A percentile compares a stretch with the other conserved stretches of the same genome.
Conservation (phyloP, 2,888 invertebrate species). For the Troides oblongomaculatus region DNA sequence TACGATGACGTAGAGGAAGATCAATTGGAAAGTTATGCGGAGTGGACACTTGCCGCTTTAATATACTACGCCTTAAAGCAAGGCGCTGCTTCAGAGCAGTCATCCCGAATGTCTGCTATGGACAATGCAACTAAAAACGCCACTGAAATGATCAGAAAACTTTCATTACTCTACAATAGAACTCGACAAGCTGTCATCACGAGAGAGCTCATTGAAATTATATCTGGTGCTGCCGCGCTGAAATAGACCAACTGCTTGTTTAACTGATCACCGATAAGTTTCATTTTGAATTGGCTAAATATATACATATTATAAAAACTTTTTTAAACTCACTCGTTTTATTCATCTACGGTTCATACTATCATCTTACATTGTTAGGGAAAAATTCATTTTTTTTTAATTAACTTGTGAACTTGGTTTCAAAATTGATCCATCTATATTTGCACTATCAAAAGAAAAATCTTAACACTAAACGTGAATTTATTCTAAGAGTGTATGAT, state of each 20-base stretch:
- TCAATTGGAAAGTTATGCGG: constrained; percentile 84
- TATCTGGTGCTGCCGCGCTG: constrained; percentile 91
- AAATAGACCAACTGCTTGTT: constrained; percentile 46
- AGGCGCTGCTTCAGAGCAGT: constrained; percentile 87
- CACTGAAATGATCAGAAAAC: constrained; percentile 88
- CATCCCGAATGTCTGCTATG: constrained; percentile 91
- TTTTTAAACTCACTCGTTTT: neutral
- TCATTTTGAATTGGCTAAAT: neutral
- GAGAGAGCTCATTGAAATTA: constrained; percentile 93
- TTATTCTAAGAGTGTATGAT: no score
- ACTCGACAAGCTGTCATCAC: constrained; percentile 93
- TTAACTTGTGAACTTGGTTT: no score
- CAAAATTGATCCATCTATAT: no score
- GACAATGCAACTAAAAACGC: constrained; percentile 91
- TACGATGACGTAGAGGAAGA: constrained; percentile 87
- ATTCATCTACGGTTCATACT: neutral
- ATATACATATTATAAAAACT: neutral
- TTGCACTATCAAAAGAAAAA: no score
- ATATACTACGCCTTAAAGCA: constrained; percentile 88
- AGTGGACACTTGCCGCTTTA: constrained; percentile 86
- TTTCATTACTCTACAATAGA: constrained; percentile 87
- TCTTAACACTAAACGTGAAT: no score
- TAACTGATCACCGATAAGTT: neutral
- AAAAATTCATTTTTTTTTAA: no score
- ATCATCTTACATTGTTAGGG: neutral